Percentiles rank a stretch among this genome's conserved stretches.
These are phyloP conservation scores for Cepaea nemoralis DNA, from an alignment of 1,140 invertebrate species.

Conservation along the genomic window DNA sequence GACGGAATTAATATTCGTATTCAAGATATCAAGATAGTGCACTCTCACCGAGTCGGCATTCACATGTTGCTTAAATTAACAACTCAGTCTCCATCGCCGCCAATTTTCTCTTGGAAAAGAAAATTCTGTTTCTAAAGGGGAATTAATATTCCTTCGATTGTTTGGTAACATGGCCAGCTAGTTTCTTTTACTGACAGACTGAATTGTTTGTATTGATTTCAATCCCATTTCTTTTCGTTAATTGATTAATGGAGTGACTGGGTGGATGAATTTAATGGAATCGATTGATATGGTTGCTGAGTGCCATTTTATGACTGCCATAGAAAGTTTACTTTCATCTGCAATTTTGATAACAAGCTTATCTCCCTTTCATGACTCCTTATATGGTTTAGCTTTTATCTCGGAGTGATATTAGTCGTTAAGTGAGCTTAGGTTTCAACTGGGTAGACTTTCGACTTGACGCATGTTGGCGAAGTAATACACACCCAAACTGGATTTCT, in stretches of 20 bases:
- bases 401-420: background rate
- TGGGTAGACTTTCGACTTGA: too few relatives aligned
- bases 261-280: background rate
- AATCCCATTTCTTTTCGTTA: background rate
- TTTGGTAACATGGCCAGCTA: background rate
- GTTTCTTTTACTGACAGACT: background rate
- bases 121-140: too few relatives aligned
- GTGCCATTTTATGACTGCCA: background rate
- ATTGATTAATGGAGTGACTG: background rate
- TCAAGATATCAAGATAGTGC: conserved; percentile 12
- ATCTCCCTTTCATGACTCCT: background rate
- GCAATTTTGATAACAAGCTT: background rate
- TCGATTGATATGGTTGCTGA: background rate
- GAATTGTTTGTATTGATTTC: background rate
- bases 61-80: background rate
- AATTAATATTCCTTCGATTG: background rate
- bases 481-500: background rate
- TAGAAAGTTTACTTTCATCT: background rate
- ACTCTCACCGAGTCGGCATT: background rate
- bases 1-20: conserved; percentile 6
- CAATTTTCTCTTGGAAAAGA: too few relatives aligned
- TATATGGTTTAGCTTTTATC: background rate
- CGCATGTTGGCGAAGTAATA: background rate
- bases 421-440: background rate
- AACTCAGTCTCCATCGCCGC: too few relatives aligned